Base-by-base conservation (phyloP, 2,888 invertebrate species). In the Drosophila mayaguana region DNA sequence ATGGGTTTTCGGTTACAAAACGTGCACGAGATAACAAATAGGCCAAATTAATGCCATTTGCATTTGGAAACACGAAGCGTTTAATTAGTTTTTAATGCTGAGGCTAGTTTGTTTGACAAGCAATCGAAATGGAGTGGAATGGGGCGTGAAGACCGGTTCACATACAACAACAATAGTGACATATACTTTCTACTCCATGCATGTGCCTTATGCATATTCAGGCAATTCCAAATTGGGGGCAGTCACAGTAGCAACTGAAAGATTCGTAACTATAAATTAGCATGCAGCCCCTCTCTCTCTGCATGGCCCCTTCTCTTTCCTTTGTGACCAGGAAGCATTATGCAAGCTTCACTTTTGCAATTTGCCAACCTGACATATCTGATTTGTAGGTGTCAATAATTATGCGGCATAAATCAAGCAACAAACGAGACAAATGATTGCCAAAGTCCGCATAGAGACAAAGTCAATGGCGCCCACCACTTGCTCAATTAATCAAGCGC, bases 371-470 rank as follows among this genome's bases (percentile, higher is more conserved):
- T 53, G 38, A 25, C 48, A 32, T 18, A 8, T 32, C 48, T 60
- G 81, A 88, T 80, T 90, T 74, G 81, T 79, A 79, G 79, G 83
- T 90, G 90, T 81, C 90, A 81, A 90, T 90, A 80, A 76, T 86
- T 75, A 86, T 68, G 43, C 59, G 61, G 63, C 77, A 81, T 86
- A 89, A 89, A 88, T 90, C 90, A 89, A 72, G 55, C 46, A 18
- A 53, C 80, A 81, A 86, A 89, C 89, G 59, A 90, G 86, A 69
- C 74, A 83, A 89, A 83, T 87, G 80, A 78, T 55, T 65, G 48
- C 28, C 67, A 65, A 54, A 81, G 73, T 71, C 62, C 78, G 59
- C 36, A 20, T 32, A 6, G 42, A 22, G 45, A 42, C 63, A 59
- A 62, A 61, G 63, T 66, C 65, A 72, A 63, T 64, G 54, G 65